Percentiles rank a stretch among this genome's conserved stretches.
Conservation (phyloP, 2,797 vertebrate species). For the Cichlasoma orientale region DNA sequence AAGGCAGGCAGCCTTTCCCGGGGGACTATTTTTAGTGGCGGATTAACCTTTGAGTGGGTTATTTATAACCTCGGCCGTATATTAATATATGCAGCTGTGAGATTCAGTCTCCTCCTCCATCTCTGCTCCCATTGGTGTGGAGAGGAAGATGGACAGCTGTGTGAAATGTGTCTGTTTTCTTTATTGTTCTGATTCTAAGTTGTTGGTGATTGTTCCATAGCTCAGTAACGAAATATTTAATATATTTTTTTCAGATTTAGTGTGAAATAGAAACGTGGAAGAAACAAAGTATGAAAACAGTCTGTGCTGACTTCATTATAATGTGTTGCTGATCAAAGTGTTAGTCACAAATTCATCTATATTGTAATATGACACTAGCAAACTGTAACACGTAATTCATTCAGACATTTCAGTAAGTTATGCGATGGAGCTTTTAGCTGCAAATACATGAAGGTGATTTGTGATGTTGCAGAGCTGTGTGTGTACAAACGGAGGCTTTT, state of each 20-base stretch:
- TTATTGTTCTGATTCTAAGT: background rate
- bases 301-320: background rate
- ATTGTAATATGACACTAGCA: too few species aligned
- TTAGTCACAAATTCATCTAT: background rate
- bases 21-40: background rate
- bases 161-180: background rate
- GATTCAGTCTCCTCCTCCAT: accelerated
- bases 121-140: background rate
- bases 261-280: background rate
- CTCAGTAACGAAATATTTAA: background rate
- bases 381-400: background rate
- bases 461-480: background rate
- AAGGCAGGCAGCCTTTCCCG: background rate
- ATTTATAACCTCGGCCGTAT: background rate
- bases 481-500: accelerated
- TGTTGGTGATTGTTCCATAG: background rate
- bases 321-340: accelerated
- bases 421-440: background rate
- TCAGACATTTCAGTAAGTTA: background rate
- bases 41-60: background rate
- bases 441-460: background rate
- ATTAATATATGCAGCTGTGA: background rate
- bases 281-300: background rate
- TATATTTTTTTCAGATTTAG: background rate
- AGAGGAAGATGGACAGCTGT: background rate